Conservation (phyloP, 2,888 invertebrate genomes). For the Tuta absoluta region DNA sequence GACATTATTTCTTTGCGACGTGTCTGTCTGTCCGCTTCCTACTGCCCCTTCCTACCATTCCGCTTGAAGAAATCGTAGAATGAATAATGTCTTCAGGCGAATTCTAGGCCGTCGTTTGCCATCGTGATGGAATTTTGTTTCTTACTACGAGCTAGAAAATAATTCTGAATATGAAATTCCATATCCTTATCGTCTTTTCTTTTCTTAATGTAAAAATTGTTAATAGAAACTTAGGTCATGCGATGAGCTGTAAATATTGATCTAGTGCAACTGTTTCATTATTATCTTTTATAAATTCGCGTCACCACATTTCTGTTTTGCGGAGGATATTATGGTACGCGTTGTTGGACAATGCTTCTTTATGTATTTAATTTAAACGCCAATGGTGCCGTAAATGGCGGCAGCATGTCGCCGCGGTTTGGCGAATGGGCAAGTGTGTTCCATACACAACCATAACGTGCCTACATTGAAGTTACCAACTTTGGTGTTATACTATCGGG, state of each 20-base stretch:
- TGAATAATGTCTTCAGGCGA: neutral
- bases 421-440: conserved; percentile 59
- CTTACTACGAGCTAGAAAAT: neutral
- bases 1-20: conserved; percentile 46
- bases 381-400: conserved; percentile 69
- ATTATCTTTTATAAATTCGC: neutral
- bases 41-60: conserved; percentile 10
- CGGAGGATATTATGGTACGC: neutral
- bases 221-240: no score
- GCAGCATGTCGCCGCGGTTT: conserved; percentile 76
- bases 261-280: neutral
- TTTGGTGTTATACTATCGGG: no score
- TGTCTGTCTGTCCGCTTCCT: conserved; percentile 11
- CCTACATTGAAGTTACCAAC: neutral
- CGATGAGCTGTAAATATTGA: neutral
- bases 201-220: no score
- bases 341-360: conserved; percentile 65
- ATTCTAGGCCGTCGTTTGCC: neutral
- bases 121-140: neutral
- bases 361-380: conserved; percentile 77
- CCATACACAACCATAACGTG: neutral
- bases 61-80: conserved; percentile 22
- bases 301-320: neutral
- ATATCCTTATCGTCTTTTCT: no score
- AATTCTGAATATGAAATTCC: no score